A percentile compares a stretch with the other conserved stretches of the same genome.
These are phyloP conservation scores for Leptoclinus maculatus DNA, from an alignment of 2,797 vertebrate genomes.

Conservation along the genomic window DNA sequence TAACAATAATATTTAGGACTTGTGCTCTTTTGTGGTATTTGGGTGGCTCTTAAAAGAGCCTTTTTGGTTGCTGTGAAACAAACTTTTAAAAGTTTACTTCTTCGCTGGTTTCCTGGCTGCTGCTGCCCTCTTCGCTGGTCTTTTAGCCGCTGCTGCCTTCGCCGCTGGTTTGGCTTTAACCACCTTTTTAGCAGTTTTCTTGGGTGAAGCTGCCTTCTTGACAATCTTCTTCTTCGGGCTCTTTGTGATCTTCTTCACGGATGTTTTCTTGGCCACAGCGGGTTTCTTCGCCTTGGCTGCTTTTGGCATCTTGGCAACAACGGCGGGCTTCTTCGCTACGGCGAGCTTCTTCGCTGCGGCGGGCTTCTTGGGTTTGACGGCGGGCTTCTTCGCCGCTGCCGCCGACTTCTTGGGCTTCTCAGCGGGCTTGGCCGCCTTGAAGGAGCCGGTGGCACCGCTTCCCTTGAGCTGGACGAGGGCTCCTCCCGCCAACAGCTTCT, in stretches of 20 bases:
- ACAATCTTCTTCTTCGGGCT: not conserved
- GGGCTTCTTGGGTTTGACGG: not conserved
- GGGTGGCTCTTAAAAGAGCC: slow-evolving; percentile 51
- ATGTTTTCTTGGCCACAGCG: not conserved
- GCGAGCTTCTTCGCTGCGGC: not conserved
- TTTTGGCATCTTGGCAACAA: not conserved
- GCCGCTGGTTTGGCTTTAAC: not conserved
- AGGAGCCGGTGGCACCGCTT: not conserved
- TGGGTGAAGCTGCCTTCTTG: not conserved
- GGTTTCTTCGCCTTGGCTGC: not conserved
- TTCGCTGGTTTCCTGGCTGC: not conserved
- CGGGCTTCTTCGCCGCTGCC: not conserved
- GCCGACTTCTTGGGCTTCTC: not conserved
- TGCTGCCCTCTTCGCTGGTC: not conserved
- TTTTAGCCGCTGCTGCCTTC: not conserved
- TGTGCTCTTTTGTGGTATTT: not conserved
- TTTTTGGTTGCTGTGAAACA: not conserved
- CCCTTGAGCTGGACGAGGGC: not conserved
- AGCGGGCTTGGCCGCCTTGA: not conserved
- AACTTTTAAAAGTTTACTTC: not conserved
- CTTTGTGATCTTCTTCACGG: not conserved
- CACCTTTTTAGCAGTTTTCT: not conserved
- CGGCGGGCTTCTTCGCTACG: not conserved
- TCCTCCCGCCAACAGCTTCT: not conserved
- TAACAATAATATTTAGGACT: too few species aligned